These are phyloP conservation scores for Peribatodes rhomboidaria DNA, from an alignment of 2,888 invertebrate genomes.

Conservation along the genomic window DNA sequence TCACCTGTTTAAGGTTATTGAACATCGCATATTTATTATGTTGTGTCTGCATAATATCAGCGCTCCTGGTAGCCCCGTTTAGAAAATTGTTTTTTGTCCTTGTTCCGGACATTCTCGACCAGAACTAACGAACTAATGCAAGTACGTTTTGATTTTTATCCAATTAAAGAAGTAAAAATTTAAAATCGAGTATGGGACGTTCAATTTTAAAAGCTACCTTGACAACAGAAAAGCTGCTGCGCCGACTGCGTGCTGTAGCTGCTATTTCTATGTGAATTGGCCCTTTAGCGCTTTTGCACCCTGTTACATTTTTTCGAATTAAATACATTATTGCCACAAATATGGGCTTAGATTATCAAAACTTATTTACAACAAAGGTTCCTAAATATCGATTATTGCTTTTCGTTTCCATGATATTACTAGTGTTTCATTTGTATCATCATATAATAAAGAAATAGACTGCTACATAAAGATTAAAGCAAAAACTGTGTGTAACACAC, in stretches of 20 bases:
- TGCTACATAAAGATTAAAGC: conserved; percentile 40
- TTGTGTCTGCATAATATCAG: conserved; percentile 1
- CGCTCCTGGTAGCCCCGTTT: neutral
- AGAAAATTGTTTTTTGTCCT: conserved; percentile 1
- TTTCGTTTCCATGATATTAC: conserved; percentile 58
- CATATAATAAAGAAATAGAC: conserved; percentile 42
- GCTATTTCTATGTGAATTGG: neutral
- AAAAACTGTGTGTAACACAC: conserved; percentile 67
- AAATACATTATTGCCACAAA: conserved; percentile 74
- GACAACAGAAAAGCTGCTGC: neutral
- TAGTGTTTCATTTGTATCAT: conserved; percentile 17
- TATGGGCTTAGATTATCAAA: conserved; percentile 69
- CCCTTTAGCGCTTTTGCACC: neutral
- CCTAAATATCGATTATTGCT: conserved; percentile 76
- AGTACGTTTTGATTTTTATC: neutral
- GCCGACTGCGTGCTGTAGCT: neutral
- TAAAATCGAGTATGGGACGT: neutral
- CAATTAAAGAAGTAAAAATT: neutral
- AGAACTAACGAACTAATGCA: conserved; percentile 1
- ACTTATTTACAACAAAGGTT: conserved; percentile 73
- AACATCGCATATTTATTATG: neutral
- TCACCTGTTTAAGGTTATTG: neutral
- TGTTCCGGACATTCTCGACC: neutral
- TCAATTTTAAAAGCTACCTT: neutral
- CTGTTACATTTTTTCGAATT: neutral